Evolutionary conservation across 2,888 invertebrate genomes (phyloP).

Genomic region (Apotomis capreana): DNA sequence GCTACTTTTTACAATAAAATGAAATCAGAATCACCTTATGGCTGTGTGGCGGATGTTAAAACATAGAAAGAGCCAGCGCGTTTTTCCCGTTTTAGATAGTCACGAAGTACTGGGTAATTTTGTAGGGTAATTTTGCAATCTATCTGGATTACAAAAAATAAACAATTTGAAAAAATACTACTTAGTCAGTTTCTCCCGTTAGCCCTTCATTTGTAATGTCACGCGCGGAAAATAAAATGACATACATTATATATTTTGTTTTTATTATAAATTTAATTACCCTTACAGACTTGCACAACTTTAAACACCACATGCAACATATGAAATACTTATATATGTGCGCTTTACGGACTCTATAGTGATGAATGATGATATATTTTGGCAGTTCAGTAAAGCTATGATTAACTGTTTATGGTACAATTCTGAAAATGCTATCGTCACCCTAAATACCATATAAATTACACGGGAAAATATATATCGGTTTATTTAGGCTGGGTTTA

Average conservation of each 20-base stretch:
- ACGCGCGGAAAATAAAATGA: neutral
- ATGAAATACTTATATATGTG: slow-evolving; percentile 23
- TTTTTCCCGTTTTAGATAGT: too few species aligned
- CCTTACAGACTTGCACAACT: slow-evolving; percentile 27
- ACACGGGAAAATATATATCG: neutral
- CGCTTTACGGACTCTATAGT: slow-evolving; percentile 12
- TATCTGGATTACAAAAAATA: too few species aligned
- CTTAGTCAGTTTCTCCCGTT: too few species aligned
- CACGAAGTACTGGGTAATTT: too few species aligned
- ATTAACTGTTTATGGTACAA: neutral
- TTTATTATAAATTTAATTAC: slow-evolving; percentile 40
- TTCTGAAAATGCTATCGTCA: slow-evolving; percentile 17
- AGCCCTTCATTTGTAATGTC: neutral
- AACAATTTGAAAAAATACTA: too few species aligned
- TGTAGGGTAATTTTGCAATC: too few species aligned
- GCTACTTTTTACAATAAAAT: too few species aligned
- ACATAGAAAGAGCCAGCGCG: too few species aligned
- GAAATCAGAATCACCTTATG: too few species aligned
- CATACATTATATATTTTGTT: neutral
- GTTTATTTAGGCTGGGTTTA: slow-evolving; percentile 1
- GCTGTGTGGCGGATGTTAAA: too few species aligned
- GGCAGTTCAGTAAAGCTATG: slow-evolving; percentile 15
- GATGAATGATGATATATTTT: slow-evolving; percentile 5
- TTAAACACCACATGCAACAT: slow-evolving; percentile 32
- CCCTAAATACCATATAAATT: neutral